phyloP scores from a whole-genome alignment of 2,888 invertebrate species.

The Myopa testacea region DNA sequence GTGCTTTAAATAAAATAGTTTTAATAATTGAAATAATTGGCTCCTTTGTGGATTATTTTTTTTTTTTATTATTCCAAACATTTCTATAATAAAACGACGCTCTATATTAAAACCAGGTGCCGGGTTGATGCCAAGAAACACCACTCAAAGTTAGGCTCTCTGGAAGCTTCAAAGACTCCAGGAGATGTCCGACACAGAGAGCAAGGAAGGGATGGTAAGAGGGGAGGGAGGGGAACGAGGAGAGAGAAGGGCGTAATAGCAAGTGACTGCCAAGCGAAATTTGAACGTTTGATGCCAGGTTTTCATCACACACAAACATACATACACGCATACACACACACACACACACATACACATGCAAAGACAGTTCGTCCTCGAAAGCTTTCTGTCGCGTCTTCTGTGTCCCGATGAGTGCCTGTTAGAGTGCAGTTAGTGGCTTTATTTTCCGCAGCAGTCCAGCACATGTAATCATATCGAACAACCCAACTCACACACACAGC shows the following conservation, averaged over 20 bases:
- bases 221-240: background rate
- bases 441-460: constrained; percentile 58
- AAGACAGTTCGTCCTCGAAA: background rate
- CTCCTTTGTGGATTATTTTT: background rate
- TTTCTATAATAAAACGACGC: constrained; percentile 8
- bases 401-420: constrained; percentile 21
- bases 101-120: constrained; percentile 10
- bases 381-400: constrained; percentile 2
- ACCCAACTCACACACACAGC: constrained; percentile 11
- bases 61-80: background rate
- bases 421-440: constrained; percentile 59
- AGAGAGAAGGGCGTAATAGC: background rate
- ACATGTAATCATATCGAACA: constrained; percentile 27
- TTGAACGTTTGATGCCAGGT: background rate
- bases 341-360: background rate
- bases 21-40: background rate
- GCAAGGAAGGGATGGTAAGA: background rate
- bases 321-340: constrained; percentile 17
- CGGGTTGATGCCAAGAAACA: background rate
- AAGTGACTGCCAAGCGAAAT: background rate
- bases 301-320: background rate
- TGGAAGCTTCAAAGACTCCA: background rate
- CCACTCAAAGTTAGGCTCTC: background rate
- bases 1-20: background rate
- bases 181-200: background rate